phyloP scores from a whole-genome alignment of 2,797 vertebrate species.

The Lacerta viridis region DNA sequence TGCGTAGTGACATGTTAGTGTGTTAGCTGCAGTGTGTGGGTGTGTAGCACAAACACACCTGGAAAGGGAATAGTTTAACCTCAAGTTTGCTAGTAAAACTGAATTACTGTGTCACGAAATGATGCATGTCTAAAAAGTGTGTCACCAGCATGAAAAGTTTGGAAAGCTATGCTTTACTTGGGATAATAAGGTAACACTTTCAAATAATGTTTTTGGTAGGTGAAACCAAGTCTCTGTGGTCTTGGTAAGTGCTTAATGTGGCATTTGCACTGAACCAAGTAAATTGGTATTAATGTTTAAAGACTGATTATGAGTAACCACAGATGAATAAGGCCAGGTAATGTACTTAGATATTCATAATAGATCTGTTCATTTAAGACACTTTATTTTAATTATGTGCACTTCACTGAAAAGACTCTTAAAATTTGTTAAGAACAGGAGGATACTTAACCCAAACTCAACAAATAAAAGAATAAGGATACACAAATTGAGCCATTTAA shows the following conservation, averaged over 20 bases:
- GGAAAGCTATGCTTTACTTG: neutral
- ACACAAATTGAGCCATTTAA: neutral
- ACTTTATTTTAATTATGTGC: neutral
- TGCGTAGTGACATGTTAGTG: too few relatives aligned
- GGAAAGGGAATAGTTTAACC: too few relatives aligned
- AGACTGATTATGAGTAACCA: neutral
- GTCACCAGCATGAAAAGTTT: too few relatives aligned
- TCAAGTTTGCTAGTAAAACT: too few relatives aligned
- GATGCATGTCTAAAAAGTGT: too few relatives aligned
- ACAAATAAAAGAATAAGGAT: neutral
- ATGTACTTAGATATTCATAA: neutral
- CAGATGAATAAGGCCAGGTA: neutral
- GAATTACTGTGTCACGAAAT: too few relatives aligned
- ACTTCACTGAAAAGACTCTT: neutral
- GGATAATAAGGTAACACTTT: neutral
- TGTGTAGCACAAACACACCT: too few relatives aligned
- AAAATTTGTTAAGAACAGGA: neutral
- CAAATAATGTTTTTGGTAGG: neutral
- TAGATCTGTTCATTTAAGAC: neutral
- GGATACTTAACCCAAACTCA: neutral
- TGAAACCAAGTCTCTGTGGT: neutral
- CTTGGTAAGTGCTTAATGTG: neutral
- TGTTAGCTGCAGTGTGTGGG: too few relatives aligned
- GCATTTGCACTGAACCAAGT: neutral
- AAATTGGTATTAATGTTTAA: neutral